Percentiles rank a stretch among this genome's conserved stretches.
These are phyloP conservation scores for Nomada goodeniana DNA, from an alignment of 2,888 invertebrate species.

Conservation along the genomic window DNA sequence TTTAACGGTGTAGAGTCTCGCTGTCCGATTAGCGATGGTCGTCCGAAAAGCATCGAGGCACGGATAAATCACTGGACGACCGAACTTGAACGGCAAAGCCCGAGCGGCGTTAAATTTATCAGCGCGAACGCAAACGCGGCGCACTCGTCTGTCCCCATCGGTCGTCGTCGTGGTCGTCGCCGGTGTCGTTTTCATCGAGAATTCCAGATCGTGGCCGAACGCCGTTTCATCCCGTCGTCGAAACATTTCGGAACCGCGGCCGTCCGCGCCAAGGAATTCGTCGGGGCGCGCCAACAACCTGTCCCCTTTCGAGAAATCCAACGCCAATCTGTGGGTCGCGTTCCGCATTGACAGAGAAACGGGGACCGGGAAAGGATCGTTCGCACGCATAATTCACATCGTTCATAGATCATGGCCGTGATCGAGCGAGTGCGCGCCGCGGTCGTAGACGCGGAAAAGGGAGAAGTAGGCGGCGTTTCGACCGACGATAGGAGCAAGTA, in stretches of 20 bases:
- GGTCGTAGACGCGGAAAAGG: slow-evolving; percentile 31
- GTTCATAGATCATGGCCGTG: slow-evolving; percentile 43
- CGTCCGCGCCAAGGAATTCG: slow-evolving; percentile 74
- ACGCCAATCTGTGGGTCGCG: slow-evolving; percentile 53
- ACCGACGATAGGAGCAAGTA: slow-evolving; percentile 34
- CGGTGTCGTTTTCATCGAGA: slow-evolving; percentile 46
- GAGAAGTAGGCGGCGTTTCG: slow-evolving; percentile 23
- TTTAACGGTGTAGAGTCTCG: neutral
- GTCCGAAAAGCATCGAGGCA: neutral
- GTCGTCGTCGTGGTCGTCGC: slow-evolving; percentile 31
- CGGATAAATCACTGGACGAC: slow-evolving; percentile 24
- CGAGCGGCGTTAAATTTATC: slow-evolving; percentile 36
- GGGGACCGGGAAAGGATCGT: slow-evolving; percentile 21
- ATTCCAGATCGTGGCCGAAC: slow-evolving; percentile 49
- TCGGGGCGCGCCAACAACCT: slow-evolving; percentile 73
- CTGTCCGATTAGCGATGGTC: neutral
- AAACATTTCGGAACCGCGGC: slow-evolving; percentile 63
- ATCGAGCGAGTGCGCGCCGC: slow-evolving; percentile 30
- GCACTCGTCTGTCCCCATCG: slow-evolving; percentile 26
- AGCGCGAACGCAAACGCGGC: slow-evolving; percentile 16
- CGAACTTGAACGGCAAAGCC: slow-evolving; percentile 29
- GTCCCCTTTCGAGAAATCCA: slow-evolving; percentile 50
- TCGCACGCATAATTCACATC: slow-evolving; percentile 54
- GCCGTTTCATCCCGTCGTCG: slow-evolving; percentile 56
- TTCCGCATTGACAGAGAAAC: slow-evolving; percentile 29